These are phyloP conservation scores for Anas georgica DNA, from an alignment of 2,797 vertebrate species.

Conservation along the genomic window DNA sequence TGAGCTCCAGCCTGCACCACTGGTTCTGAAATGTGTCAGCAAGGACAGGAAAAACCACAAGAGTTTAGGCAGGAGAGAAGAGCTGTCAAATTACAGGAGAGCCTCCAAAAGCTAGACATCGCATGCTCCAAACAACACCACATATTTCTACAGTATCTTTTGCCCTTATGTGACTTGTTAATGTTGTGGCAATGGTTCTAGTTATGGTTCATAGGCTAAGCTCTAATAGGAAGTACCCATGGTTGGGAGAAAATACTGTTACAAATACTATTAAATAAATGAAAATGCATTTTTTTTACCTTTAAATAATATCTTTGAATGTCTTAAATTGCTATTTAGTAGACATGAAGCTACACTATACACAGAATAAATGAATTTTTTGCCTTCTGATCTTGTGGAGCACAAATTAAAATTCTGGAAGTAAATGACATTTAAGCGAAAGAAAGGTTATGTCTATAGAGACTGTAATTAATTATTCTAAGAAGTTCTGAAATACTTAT, in stretches of 20 bases:
- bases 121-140: not conserved
- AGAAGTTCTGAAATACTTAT: not conserved
- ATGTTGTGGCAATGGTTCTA: not conserved
- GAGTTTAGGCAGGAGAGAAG: not conserved
- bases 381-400: not conserved
- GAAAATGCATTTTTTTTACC: not conserved
- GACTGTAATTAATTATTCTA: not conserved
- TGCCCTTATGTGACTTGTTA: not conserved
- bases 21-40: not conserved
- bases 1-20: not conserved
- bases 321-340: not conserved
- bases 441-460: not conserved
- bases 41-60: not conserved
- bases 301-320: not conserved
- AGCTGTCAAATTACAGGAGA: not conserved
- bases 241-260: not conserved
- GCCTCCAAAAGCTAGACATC: not conserved
- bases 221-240: not conserved
- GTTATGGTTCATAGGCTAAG: not conserved
- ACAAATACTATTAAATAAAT: not conserved
- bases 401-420: conserved; percentile 3
- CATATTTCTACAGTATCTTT: not conserved
- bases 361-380: not conserved
- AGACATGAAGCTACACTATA: not conserved
- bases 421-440: not conserved